Conservation (phyloP, 2,888 invertebrate genomes). For the Sinhomidia bicolor region DNA sequence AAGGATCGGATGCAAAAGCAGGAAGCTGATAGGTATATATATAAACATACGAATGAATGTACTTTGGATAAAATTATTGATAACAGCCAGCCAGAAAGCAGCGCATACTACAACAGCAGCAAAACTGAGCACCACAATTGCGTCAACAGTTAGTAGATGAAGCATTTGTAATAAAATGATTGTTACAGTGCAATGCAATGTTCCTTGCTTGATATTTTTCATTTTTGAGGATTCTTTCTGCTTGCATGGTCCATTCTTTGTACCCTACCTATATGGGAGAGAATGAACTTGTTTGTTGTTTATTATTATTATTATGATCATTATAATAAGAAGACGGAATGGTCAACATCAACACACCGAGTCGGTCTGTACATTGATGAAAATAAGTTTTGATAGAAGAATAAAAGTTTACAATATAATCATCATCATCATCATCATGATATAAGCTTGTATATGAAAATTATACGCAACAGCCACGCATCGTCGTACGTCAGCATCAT, state of each 20-base stretch:
- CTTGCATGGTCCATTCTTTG: not conserved
- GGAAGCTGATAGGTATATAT: conserved; percentile 23
- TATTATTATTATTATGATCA: too few relatives aligned
- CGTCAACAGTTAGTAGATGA: conserved; percentile 41
- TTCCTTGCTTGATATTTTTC: not conserved
- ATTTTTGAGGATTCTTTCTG: not conserved
- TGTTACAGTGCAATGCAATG: not conserved
- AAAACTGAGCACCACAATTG: not conserved
- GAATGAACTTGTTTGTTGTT: conserved; percentile 13
- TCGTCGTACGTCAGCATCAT: conserved; percentile 64
- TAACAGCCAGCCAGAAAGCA: not conserved
- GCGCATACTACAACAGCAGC: not conserved
- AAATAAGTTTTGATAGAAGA: conserved; percentile 55
- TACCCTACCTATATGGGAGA: not conserved
- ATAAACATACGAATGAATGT: not conserved
- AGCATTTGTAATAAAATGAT: not conserved
- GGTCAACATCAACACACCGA: conserved; percentile 16
- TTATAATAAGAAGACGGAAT: not conserved
- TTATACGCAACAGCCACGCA: not conserved
- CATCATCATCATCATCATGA: not conserved
- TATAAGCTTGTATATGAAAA: not conserved
- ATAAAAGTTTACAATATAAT: conserved; percentile 1
- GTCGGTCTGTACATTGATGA: conserved; percentile 48
- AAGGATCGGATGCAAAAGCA: conserved; percentile 31
- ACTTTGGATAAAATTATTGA: conserved; percentile 56